Percentiles rank a stretch among this genome's conserved stretches.
These are phyloP conservation scores for Sphaerodactylus townsendi DNA, from an alignment of 2,113 vertebrate genomes.

Conservation along the genomic window DNA sequence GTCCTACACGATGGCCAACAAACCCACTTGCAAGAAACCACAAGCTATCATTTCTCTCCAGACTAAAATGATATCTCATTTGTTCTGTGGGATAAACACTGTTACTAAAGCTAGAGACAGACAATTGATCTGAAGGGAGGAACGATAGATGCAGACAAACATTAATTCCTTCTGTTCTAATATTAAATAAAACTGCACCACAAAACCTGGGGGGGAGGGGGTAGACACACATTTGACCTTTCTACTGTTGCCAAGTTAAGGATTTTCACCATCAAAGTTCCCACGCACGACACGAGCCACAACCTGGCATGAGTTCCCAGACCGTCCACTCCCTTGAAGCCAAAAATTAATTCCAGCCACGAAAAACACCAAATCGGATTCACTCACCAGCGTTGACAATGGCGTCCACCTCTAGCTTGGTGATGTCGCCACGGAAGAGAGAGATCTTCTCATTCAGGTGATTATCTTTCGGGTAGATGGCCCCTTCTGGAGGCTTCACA, in stretches of 20 bases:
- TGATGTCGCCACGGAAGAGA: constrained; percentile 84
- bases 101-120: not conserved
- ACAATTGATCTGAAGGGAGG: too few relatives aligned
- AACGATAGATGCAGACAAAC: too few relatives aligned
- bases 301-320: not conserved
- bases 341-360: not conserved
- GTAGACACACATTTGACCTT: not conserved
- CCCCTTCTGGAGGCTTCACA: constrained; percentile 49
- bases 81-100: not conserved
- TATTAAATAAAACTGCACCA: not conserved
- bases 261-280: not conserved
- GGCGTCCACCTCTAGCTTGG: constrained; percentile 85
- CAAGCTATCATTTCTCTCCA: not conserved
- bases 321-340: not conserved
- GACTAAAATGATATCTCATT: not conserved
- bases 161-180: not conserved
- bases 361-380: not conserved
- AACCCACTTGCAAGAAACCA: not conserved
- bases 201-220: not conserved
- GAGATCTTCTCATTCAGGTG: constrained; percentile 85
- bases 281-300: not conserved
- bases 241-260: not conserved
- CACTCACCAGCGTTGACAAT: constrained; percentile 86
- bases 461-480: constrained; percentile 68
- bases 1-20: too few relatives aligned